Evolutionary conservation across 2,888 invertebrate genomes (phyloP).

Genomic region (Sarcophaga variegata): DNA sequence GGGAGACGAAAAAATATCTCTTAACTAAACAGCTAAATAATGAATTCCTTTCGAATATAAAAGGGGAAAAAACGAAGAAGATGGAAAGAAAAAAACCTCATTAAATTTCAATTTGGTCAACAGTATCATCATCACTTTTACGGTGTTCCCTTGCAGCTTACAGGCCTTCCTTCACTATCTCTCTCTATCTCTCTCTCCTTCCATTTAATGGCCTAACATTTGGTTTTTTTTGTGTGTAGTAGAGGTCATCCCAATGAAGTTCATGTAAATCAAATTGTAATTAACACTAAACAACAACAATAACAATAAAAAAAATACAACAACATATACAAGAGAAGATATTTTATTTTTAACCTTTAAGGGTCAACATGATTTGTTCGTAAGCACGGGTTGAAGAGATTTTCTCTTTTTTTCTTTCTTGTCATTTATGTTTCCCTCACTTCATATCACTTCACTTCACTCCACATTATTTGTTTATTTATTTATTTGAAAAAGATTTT

Average conservation of each 20-base stretch:
- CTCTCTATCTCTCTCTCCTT: too few relatives aligned
- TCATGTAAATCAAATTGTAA: slow-evolving; percentile 50
- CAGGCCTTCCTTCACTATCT: too few relatives aligned
- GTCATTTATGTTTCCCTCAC: not conserved
- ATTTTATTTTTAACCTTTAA: slow-evolving; percentile 50
- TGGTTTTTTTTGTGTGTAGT: too few relatives aligned
- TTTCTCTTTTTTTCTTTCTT: not conserved
- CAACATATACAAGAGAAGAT: not conserved
- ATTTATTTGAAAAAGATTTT: slow-evolving; percentile 61
- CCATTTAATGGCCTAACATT: too few relatives aligned
- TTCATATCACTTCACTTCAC: slow-evolving; percentile 27
- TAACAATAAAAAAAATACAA: not conserved
- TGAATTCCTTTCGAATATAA: not conserved
- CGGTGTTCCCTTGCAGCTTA: too few relatives aligned
- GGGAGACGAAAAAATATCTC: not conserved
- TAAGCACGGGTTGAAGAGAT: not conserved
- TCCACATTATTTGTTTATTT: slow-evolving; percentile 15
- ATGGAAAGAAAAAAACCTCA: not conserved
- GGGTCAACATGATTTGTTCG: slow-evolving; percentile 43
- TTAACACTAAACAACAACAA: slow-evolving; percentile 31
- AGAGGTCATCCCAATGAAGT: slow-evolving; percentile 5
- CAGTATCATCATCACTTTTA: not conserved
- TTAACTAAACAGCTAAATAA: not conserved
- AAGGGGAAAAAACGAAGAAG: too few relatives aligned
- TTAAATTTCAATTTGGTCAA: slow-evolving; percentile 3